Conservation (phyloP, 92 coral and sea anemone species). For the Nematostella vectensis region DNA sequence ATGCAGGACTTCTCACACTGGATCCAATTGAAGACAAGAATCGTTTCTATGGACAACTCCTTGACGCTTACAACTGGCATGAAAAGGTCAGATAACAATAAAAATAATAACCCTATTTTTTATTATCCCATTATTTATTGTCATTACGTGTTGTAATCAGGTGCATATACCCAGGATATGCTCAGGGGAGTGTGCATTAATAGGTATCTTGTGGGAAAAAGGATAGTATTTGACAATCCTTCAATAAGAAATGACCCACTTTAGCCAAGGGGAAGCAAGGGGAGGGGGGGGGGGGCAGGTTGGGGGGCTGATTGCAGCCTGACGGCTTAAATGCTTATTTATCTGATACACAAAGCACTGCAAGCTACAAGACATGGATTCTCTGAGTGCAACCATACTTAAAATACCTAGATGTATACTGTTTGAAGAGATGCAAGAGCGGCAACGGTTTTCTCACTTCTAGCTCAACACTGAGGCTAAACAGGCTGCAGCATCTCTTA, state of each 20-base stretch:
- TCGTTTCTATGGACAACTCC: constrained; percentile 70
- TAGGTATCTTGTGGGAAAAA: no score
- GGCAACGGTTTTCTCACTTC: neutral
- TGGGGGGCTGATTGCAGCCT: no score
- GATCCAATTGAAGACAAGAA: constrained; percentile 98
- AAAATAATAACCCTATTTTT: neutral
- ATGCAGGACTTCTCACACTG: constrained; percentile 74
- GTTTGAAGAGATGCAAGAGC: neutral
- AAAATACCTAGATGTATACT: neutral
- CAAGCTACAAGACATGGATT: neutral
- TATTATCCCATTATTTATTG: no score
- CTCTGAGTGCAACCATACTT: neutral
- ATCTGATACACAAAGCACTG: no score
- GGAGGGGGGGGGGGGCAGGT: no score
- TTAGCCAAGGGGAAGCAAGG: no score
- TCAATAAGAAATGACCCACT: no score
- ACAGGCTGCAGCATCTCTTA: constrained; percentile 52
- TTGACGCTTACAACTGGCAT: constrained; percentile 90
- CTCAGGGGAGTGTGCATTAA: no score
- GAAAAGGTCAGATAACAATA: constrained; percentile 72
- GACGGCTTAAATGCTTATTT: no score
- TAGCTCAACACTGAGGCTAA: constrained; percentile 61
- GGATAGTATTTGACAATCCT: no score
- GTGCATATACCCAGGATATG: no score
- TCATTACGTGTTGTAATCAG: no score